These are phyloP conservation scores for Chrysopilus asiliformis DNA, from an alignment of 2,888 invertebrate genomes.

Conservation along the genomic window DNA sequence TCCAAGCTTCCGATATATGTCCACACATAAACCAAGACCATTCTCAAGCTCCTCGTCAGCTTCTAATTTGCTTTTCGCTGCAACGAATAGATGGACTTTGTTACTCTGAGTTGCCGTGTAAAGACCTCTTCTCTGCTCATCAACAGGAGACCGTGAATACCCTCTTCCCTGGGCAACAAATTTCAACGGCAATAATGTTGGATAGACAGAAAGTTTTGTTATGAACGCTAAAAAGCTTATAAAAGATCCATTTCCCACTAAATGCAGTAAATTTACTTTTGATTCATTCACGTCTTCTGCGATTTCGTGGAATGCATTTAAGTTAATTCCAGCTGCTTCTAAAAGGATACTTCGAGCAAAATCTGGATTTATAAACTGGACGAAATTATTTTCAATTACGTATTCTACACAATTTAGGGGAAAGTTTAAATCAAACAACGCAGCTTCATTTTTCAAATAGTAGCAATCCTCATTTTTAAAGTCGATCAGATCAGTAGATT, in stretches of 20 bases:
- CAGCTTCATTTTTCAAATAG: conserved; percentile 53
- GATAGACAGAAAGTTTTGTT: conserved; percentile 49
- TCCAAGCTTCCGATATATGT: conserved; percentile 50
- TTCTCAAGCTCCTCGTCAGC: conserved; percentile 44
- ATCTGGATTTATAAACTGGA: conserved; percentile 61
- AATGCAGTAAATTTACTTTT: conserved; percentile 48
- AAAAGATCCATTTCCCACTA: conserved; percentile 63
- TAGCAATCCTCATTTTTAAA: conserved; percentile 39
- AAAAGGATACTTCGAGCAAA: conserved; percentile 60
- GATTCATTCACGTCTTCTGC: conserved; percentile 36
- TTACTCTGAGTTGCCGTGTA: conserved; percentile 58
- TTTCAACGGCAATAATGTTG: conserved; percentile 50
- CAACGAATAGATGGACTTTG: conserved; percentile 51
- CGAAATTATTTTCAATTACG: conserved; percentile 39
- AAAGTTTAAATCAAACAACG: conserved; percentile 50
- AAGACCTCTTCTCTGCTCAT: conserved; percentile 38
- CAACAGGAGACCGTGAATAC: conserved; percentile 35
- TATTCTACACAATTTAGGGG: conserved; percentile 26
- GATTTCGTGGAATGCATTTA: conserved; percentile 45
- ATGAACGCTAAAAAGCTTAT: conserved; percentile 60
- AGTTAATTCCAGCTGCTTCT: conserved; percentile 52
- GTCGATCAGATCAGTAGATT: conserved; percentile 25
- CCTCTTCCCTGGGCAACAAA: conserved; percentile 57
- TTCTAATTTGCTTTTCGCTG: conserved; percentile 36
- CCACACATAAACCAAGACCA: conserved; percentile 39